Evolutionary conservation across 2,113 vertebrate genomes (phyloP), one percentile per base, ranked within the genome.

Genomic region (Cyanoramphus novaezelandiae): DNA sequence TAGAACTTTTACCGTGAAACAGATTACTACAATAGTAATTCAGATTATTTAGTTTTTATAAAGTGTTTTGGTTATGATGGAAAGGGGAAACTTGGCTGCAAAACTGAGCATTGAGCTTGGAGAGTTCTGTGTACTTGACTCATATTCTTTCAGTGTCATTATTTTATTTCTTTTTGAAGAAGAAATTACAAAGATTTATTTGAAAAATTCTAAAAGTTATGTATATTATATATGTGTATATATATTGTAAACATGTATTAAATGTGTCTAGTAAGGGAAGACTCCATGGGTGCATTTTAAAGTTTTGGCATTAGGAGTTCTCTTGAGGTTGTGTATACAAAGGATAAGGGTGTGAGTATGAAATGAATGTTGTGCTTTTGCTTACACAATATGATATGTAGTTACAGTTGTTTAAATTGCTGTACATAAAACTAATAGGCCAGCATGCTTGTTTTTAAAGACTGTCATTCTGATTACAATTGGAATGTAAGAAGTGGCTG

Each of bases 191-290:
- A 97, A 97, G 88, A 96, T 98, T 98, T 98, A 98, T 98, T 98
- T 98, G 97, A 97, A 97, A 97, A 97, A 97, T 86, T 97, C 97
- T 98, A 98, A 92, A 98, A 98, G 78, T 96, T 98, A 98, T 98
- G 98, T 98, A 98, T 98, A 98, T 98, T 98, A 98, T 98, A 98
- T 98, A 97, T 97, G 97, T 98, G 95, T 98, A 97, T 98, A 98
- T 98, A 98, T 98, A 98, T 98, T 98, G 96, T 98, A 98, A 89
- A 96, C 97, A 98, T 98, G 98, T 98, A 98, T 98, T 98, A 98
- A 98, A 98, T 98, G 95, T 98, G 97, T 98, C 96, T 97, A 95
- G 97, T 96, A 97, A 96, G 96, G 97, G 97, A 97, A 97, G 80
- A 97, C 91, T 97, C 90, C 90, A 96, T 97, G 97, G 98, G 97